A percentile compares a stretch with the other conserved stretches of the same genome.
phyloP scores from a whole-genome alignment of 1,140 invertebrate genomes.

The Hypsibius dujardini region DNA sequence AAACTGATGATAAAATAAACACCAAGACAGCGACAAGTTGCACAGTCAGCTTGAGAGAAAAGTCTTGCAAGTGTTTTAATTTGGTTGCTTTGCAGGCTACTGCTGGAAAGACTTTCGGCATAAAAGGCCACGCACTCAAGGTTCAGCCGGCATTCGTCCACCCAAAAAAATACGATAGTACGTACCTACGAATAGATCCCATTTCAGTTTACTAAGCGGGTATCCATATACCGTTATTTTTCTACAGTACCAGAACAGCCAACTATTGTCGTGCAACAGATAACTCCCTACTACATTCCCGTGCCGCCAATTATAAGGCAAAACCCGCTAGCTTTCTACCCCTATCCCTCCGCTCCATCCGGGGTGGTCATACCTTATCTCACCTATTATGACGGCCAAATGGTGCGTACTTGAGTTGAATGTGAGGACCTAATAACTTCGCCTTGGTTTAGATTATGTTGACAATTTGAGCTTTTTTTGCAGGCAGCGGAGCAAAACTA shows the following conservation, averaged over 20 bases:
- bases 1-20: too few relatives aligned
- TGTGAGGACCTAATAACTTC: background rate
- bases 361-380: background rate
- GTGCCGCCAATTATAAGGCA: background rate
- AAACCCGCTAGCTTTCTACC: background rate
- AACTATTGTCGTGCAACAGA: background rate
- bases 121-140: background rate
- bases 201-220: background rate
- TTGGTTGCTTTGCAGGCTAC: background rate
- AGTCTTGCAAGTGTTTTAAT: background rate
- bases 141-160: background rate
- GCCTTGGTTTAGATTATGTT: background rate
- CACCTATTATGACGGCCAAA: background rate
- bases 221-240: background rate
- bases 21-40: too few relatives aligned
- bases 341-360: background rate
- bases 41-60: too few relatives aligned
- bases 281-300: background rate
- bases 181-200: background rate
- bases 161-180: conserved; percentile 5
- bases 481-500: background rate
- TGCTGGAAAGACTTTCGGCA: background rate
- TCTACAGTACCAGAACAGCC: background rate
- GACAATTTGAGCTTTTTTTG: background rate
- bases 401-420: background rate